Evolutionary conservation across 2,113 vertebrate species (phyloP), one percentile per base, ranked within the genome.

Genomic region (Tapirus terrestris): DNA sequence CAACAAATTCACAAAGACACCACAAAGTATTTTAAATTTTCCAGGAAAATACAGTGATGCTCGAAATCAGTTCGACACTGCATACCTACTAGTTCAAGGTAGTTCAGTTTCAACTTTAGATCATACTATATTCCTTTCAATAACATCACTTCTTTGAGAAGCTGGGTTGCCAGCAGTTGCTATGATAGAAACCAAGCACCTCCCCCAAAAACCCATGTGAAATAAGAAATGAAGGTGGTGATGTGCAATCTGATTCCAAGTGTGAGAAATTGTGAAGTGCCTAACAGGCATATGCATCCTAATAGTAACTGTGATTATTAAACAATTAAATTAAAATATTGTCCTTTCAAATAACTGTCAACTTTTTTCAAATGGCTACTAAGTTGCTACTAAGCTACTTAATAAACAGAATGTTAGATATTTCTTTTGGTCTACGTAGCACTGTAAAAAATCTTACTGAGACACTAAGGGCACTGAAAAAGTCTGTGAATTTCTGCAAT

Each of bases 381-480:
- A 77, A 20, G 1, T 20, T 79, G 8, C 76, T 60, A 73, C 4
- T 11, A 39, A 93, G 31, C 27, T 70, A 93, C n/a, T 43, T 83
- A 82, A 82, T 36, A 60, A 88, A 39, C 6, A 94, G 21, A 89
- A 73, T 53, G 11, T 53, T 67, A 89, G 3, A 53, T 60, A 80
- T 18, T 51, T 65, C 20, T 80, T 95, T 86, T 70, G 58, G 67
- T 77, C 36, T 80, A 75, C 16, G 53, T 48, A 11, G 58, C 48
- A 53, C n/a, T 80, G 10, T 91, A 72, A 53, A 86, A 86, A 95
- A 88, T 36, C 60, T 70, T 92, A 91, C 43, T 76, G 29, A 92
- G 18, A 77, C 76, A 63, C 33, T 39, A 58, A 77, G 31, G 10
- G 33, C 36, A 94, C 16, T 48, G 29, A 77, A 9, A 81, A 86